Evolutionary conservation across 1,140 invertebrate genomes (phyloP), one percentile per base, ranked within the genome.

Genomic region (Thrips palmi): DNA sequence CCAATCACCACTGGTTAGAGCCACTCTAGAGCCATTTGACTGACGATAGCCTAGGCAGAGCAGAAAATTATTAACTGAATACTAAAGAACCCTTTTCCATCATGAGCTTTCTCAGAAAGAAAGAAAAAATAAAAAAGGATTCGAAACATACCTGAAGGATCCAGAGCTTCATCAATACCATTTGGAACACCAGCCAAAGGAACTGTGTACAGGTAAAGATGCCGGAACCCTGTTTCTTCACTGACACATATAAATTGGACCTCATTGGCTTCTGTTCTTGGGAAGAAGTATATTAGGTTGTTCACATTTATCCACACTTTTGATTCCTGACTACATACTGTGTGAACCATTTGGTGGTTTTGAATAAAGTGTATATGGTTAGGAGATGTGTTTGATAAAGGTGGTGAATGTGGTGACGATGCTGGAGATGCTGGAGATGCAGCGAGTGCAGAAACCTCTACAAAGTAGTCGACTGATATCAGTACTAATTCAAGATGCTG

Each of bases 161-260:
- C 10, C 15, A 8, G 7, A 33, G 7, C 10, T 30, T 31, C 19
- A 2, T 32, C 33, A 33, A 43, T 41, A 30, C 43, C 24, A 36
- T 46, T 31, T 33, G 41, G 34, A 29, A 28, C 36, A 52, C 57
- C 56, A 37, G 59, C 49, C 46, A 64, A 55, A 40, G 56, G 58
- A 31, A 71, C 66, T 19, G 68, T 72, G 15, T 89, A 63, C 14
- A 84, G 60, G 58, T 93, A 93, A 18, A 97, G 63, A 59, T 96
- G 92, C 30, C 87, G 63, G 52, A 71, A 91, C n/a, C 89, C 87
- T 1, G 77, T 77, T 53, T 88, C 81, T 58, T 96, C 89, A 31
- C 79, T 88, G 0, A 82, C 82, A 86, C 86, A 94, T 28, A 97
- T 69, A 56, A 92, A 93, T 42, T 70, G 69, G 7, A 82, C 55